These are phyloP conservation scores for Nebria salina DNA, from an alignment of 2,888 invertebrate species.

Conservation along the genomic window DNA sequence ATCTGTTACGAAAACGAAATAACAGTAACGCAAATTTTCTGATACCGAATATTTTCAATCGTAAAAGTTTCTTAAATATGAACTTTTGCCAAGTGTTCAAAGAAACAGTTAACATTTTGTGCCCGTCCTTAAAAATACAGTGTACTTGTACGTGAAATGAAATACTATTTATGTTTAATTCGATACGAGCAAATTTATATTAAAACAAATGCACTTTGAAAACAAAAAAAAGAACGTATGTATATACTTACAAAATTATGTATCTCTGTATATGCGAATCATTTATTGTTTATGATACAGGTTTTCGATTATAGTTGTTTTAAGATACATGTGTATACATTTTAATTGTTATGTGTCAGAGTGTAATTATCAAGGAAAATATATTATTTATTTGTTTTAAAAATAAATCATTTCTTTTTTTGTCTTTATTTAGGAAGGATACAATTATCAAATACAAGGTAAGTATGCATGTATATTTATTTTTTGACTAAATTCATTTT, in stretches of 20 bases:
- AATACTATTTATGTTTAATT: not conserved
- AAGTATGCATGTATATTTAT: no score
- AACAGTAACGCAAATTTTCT: conserved; percentile 22
- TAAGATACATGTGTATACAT: conserved; percentile 46
- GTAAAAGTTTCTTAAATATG: conserved; percentile 8
- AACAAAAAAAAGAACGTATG: conserved; percentile 38
- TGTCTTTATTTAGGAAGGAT: not conserved
- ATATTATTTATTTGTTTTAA: conserved; percentile 47
- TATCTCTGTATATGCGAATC: conserved; percentile 37
- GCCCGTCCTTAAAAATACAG: conserved; percentile 44
- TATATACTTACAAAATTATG: conserved; percentile 1
- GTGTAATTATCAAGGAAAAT: conserved; percentile 44
- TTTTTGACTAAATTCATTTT: no score
- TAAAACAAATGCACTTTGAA: conserved; percentile 31
- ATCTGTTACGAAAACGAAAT: conserved; percentile 5
- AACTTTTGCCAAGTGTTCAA: conserved; percentile 33
- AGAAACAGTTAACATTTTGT: conserved; percentile 23
- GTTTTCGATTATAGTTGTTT: conserved; percentile 34
- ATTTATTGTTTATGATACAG: conserved; percentile 33
- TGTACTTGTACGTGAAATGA: conserved; percentile 31
- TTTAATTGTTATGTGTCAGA: conserved; percentile 45
- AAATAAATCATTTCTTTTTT: conserved; percentile 25
- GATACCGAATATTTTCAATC: not conserved
- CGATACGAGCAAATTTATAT: conserved; percentile 7
- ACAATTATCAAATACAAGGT: not conserved